These are phyloP conservation scores for Platorchestia sp. DNA, from an alignment of 1,140 invertebrate genomes.

Conservation along the genomic window DNA sequence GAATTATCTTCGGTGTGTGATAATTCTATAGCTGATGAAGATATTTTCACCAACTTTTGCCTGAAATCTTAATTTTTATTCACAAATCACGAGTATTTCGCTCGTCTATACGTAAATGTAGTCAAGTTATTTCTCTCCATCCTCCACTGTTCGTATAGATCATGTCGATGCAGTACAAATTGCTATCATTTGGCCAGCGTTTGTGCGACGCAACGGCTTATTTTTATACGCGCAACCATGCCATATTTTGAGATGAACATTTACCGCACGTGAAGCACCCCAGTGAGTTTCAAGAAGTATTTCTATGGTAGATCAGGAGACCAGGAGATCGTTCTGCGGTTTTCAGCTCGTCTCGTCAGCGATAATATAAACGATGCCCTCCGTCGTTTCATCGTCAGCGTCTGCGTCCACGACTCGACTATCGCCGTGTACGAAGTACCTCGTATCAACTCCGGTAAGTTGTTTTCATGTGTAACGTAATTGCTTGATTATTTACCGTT, in stretches of 20 bases:
- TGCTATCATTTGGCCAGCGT: not conserved
- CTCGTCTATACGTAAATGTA: no score
- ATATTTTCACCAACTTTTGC: no score
- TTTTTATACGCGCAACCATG: not conserved
- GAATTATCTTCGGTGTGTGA: no score
- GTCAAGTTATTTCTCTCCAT: not conserved
- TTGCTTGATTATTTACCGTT: not conserved
- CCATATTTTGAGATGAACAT: not conserved
- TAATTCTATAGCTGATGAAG: no score
- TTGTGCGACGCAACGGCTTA: not conserved
- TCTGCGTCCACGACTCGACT: constrained; percentile 39
- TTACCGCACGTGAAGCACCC: not conserved
- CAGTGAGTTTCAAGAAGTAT: not conserved
- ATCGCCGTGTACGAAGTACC: constrained; percentile 56
- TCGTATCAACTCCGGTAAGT: constrained; percentile 49
- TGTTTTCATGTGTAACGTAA: not conserved
- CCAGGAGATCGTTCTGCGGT: constrained; percentile 50
- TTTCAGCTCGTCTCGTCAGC: constrained; percentile 49
- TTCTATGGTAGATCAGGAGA: not conserved
- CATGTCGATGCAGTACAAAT: not conserved
- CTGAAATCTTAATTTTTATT: no score
- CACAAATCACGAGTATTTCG: no score
- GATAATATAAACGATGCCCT: constrained; percentile 29
- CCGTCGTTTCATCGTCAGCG: constrained; percentile 48
- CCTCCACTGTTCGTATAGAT: not conserved